Evolutionary conservation across 2,113 vertebrate genomes (phyloP), one percentile per base, ranked within the genome.

Genomic region (Sakesphorus luctuosus): DNA sequence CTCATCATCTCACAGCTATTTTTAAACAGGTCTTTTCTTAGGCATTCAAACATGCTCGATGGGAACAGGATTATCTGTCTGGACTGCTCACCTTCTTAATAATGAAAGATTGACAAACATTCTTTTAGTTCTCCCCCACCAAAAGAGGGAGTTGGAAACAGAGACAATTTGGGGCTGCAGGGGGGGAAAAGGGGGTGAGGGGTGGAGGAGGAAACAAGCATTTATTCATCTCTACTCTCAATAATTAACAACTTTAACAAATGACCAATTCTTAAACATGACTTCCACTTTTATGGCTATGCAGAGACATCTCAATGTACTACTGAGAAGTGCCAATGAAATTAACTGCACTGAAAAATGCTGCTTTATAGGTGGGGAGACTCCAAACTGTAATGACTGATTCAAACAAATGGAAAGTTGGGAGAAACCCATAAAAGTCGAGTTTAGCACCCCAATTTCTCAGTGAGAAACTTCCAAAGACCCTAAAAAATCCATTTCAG

Each of bases 21-120:
- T 94, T 87, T 90, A 80, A 68, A 80, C 23, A 47, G 20, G 15
- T 65, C 44, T 95, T 80, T 67, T 72, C 44, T 76, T 69, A 46
- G 53, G 61, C 26, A 73, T 89, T 73, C 46, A 76, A 92, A 76
- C 63, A 38, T 52, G 24, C 67, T 43, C 52, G 58, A 86, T 35
- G 20, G 56, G 35, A 89, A 76, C 44, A 84, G 12, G 76, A 91
- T 96, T 76, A 93, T 65, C 63, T 40, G 18, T 26, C 55, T 80
- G 40, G 33, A 68, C 49, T 49, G n/a, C 18, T 38, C 59, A 85
- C n/a, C 28, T 33, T 67, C 79, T 53, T 36, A 75, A 58, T 23
- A 71, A 55, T 14, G 5, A 79, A 90, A 90, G 82, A 49, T 13
- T 18, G 21, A 84, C 31, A 84, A 74, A 66, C 23, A n/a, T 43